phyloP scores from a whole-genome alignment of 2,113 vertebrate species.

The Seriola rivoliana region DNA sequence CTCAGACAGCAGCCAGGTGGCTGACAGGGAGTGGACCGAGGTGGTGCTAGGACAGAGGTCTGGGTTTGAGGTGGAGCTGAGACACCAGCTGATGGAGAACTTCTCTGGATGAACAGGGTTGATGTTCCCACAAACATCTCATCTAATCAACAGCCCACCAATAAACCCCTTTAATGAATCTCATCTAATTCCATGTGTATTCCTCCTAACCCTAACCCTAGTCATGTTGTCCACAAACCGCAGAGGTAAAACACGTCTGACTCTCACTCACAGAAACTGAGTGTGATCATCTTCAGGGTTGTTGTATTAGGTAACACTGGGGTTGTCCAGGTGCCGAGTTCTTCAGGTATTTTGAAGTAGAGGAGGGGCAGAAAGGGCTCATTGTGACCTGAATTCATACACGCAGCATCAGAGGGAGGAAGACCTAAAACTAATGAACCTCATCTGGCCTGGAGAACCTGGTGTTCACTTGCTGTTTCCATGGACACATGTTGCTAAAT shows the following conservation, averaged over 20 bases:
- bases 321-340: background rate
- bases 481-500: too few relatives aligned
- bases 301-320: background rate
- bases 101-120: background rate
- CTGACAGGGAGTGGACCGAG: background rate
- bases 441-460: too few relatives aligned
- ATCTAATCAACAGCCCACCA: too few relatives aligned
- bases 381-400: background rate
- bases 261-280: background rate
- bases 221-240: background rate
- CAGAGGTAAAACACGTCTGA: background rate
- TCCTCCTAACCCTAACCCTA: too few relatives aligned
- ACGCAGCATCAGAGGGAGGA: background rate
- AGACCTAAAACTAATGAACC: too few relatives aligned
- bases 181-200: too few relatives aligned
- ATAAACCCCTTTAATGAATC: background rate
- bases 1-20: background rate
- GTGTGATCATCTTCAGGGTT: background rate
- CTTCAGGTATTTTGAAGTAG: background rate
- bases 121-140: background rate
- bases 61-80: background rate
- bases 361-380: background rate
- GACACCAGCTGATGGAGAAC: background rate
- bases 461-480: too few relatives aligned
- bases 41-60: slow-evolving; percentile 1